Percentiles rank a stretch among this genome's conserved stretches.
Conservation (phyloP, 2,888 invertebrate genomes). For the Cephus rjabovi region DNA sequence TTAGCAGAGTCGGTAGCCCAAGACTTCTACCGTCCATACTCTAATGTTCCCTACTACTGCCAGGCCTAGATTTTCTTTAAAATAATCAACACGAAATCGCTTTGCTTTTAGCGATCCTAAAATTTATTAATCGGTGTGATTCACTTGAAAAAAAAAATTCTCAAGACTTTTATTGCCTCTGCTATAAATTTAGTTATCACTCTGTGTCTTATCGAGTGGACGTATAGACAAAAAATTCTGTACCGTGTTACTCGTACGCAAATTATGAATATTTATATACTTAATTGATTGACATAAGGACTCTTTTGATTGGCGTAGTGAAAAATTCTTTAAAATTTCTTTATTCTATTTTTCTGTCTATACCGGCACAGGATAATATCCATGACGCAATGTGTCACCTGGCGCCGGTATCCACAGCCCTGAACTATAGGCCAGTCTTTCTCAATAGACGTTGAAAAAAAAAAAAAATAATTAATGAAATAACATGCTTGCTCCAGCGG, state of each 20-base stretch:
- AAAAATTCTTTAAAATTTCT: not conserved
- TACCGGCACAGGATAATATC: not conserved
- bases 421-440: constrained; percentile 8
- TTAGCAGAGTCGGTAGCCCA: constrained; percentile 9
- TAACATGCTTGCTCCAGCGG: not conserved
- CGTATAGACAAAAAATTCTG: not conserved
- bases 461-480: not conserved
- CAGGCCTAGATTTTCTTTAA: not conserved
- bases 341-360: not conserved
- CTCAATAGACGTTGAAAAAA: not conserved
- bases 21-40: not conserved
- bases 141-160: not conserved
- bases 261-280: not conserved
- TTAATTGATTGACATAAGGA: not conserved
- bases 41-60: not conserved
- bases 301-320: not conserved
- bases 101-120: constrained; percentile 7
- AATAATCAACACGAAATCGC: not conserved
- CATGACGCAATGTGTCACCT: not conserved
- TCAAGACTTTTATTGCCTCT: not conserved
- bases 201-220: not conserved
- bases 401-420: not conserved
- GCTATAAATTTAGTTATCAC: not conserved
- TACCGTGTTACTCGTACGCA: not conserved
- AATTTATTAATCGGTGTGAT: not conserved